phyloP scores from a whole-genome alignment of 2,797 vertebrate species.

The Enoplosus armatus region DNA sequence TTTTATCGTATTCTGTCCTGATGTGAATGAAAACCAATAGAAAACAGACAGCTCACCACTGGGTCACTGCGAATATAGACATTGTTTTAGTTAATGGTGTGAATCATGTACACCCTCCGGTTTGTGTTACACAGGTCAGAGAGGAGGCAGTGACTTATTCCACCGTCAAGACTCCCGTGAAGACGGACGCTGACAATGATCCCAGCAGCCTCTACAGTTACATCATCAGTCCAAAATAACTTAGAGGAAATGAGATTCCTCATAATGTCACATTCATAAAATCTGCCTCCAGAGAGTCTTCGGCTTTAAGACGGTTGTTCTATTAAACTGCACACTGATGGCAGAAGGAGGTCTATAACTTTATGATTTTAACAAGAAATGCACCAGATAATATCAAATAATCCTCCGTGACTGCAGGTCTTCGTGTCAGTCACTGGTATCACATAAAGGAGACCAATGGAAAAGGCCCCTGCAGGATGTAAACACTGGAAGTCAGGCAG shows the following conservation, averaged over 20 bases:
- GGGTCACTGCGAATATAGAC: background rate
- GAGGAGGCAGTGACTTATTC: conserved; percentile 23
- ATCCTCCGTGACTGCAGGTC: no score
- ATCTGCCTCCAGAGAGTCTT: no score
- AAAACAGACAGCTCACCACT: background rate
- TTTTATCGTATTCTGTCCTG: no score
- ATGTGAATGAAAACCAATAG: background rate
- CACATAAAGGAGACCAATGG: background rate
- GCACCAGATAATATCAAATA: no score
- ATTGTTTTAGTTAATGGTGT: background rate
- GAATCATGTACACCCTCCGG: background rate
- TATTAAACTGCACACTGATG: background rate
- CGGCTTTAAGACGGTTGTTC: no score
- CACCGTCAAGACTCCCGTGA: background rate
- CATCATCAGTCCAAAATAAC: background rate
- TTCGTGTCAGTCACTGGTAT: no score
- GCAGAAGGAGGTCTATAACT: background rate
- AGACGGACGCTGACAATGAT: background rate
- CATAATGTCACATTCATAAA: background rate
- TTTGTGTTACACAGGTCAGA: conserved; percentile 1
- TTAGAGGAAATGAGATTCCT: background rate
- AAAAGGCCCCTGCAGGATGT: no score
- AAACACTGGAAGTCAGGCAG: background rate
- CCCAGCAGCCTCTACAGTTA: background rate
- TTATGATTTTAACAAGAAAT: background rate